Base-by-base conservation (phyloP, 2,113 vertebrate species). In the Sander vitreus region DNA sequence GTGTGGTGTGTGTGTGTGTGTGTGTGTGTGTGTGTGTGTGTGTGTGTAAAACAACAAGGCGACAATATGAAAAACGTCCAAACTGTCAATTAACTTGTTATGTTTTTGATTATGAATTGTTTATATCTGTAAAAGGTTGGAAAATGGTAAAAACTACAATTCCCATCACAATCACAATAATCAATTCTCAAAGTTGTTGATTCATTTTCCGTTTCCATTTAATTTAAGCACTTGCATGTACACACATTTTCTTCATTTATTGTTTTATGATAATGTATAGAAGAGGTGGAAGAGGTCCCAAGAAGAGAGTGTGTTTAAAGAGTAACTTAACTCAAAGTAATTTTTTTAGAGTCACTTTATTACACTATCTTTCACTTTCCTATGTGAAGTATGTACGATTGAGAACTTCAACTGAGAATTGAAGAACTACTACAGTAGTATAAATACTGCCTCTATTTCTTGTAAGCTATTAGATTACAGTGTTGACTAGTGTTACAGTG, bases 1-100 rank as follows among this genome's bases (percentile, higher is more conserved):
- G 66, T 33, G 70, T 74, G 53, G 53, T 48, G 50, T 11, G 21
- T 5, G 82, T 75, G 71, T 63, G 66, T 33, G 70, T 74, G 53
- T 48, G 50, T 11, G 21, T 5, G 82, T 75, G 71, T 30, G 64
- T 79, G 59, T 60, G 55, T 76, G 66, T 30, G 47, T 27, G n/a
- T 23, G n/a, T n/a, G n/a, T n/a, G n/a, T n/a, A n/a, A n/a, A 69
- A 71, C 51, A 51, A 48, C 33, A 80, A 70, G 57, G 19, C 74
- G 63, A 30, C 23, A 6, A 43, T 72, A 23, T 36, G 25, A 67
- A 57, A 12, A n/a, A 30, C 27, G 27, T n/a, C n/a, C n/a, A n/a
- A n/a, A n/a, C n/a, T 27, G 14, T 62, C 10, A n/a, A 4, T 73
- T 63, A 30, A 23, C 47, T 25, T 48, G 14, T 57, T 54, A 6